These are phyloP conservation scores for Augochlorella aurata DNA, from an alignment of 2,888 invertebrate species.

Conservation along the genomic window DNA sequence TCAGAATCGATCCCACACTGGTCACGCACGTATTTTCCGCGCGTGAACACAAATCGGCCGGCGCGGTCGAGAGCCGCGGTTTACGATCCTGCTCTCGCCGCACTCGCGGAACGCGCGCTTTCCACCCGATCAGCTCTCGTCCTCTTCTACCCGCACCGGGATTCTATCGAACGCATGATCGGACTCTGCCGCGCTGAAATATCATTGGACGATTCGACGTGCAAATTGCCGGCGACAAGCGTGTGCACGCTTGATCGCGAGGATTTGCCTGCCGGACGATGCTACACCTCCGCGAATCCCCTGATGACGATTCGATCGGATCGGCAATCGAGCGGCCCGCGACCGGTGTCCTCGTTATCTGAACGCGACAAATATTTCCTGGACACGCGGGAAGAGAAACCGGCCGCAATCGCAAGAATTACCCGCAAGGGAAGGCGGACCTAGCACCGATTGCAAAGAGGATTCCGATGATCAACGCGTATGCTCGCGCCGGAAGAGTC, in stretches of 20 bases:
- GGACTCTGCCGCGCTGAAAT: not conserved
- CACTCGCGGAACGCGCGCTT: not conserved
- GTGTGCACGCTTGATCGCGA: conserved; percentile 9
- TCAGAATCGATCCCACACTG: conserved; percentile 10
- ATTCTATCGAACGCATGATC: conserved; percentile 23
- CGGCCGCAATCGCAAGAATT: too few species aligned
- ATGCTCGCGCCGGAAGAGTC: too few species aligned
- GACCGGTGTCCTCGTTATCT: not conserved
- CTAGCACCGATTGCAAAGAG: too few species aligned
- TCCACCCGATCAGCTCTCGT: not conserved
- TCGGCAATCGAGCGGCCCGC: not conserved
- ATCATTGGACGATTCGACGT: conserved; percentile 3
- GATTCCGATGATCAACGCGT: too few species aligned
- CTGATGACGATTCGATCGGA: not conserved
- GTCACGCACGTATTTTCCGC: not conserved
- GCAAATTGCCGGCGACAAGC: conserved; percentile 1
- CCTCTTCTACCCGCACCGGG: not conserved
- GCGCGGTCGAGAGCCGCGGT: not conserved
- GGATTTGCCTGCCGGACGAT: conserved; percentile 21
- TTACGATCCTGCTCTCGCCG: not conserved
- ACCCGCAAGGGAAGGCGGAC: too few species aligned
- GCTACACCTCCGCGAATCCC: conserved; percentile 21
- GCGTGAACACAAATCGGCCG: conserved; percentile 3
- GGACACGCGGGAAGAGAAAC: too few species aligned
- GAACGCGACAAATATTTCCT: not conserved